Base-by-base conservation (phyloP, 92 coral and sea anemone species). In the Isaurus tuberculatus region DNA sequence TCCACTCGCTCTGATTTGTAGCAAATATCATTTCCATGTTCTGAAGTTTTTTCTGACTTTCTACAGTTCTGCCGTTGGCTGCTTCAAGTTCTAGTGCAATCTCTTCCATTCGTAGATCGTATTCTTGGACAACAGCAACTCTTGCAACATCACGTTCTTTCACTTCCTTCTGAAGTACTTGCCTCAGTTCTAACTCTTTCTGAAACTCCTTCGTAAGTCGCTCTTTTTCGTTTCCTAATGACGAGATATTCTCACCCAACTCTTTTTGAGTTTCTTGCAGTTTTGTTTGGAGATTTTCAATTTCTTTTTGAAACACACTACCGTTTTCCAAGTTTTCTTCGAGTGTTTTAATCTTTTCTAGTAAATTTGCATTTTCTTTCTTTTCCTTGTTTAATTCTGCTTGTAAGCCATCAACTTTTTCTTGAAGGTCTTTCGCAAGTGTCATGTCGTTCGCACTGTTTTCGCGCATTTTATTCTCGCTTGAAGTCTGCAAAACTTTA, bases 101-200 rank as follows among this genome's bases (percentile, higher is more conserved):
- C 17, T 78, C 85, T 66, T 93, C 97, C 37, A 93, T 91, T 75
- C 92, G 90, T 46, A 86, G 88, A 77, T 91, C 97, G 81, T 93
- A 93, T 91, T 91, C 88, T 55, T 89, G 90, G 19, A 93, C 92
- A 23, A 93, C 97, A 30, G 91, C 91, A 84, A 91, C 93, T 63
- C 90, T 89, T 13, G 94, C 97, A 30, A 90, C 82, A 72, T 93
- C 97, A 53, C 92, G 94, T 26, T 91, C 84, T 37, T 85, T 90
- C 46, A 93, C 87, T 70, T 84, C 91, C 30, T 75, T 88, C 66
- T 91, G 89, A 63, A 89, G 90, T 70, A 72, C 86, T 72, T 88
- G 91, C n/a, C 79, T 93, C 43, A 85, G 75, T 20, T 67, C 86
- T 22, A 64, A 36, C 22, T 70, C 86, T 67, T 86, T 84, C 49